Base-by-base conservation (phyloP, 2,888 invertebrate genomes). In the Cistogaster globosa region DNA sequence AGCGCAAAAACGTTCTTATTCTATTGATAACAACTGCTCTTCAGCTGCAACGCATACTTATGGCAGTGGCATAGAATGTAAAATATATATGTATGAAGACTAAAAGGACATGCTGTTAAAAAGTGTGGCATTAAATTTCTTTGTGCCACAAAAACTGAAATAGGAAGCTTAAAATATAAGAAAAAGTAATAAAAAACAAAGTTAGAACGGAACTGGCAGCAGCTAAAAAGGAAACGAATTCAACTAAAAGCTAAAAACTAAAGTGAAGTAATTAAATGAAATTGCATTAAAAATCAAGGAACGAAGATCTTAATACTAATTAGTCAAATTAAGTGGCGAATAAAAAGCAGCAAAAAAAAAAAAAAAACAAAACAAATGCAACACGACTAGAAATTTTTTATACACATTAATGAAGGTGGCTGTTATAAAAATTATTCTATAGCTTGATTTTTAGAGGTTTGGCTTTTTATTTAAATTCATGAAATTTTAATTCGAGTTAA, bases 241-340 rank as follows among this genome's bases (percentile, higher is more conserved):
- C 9, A 74, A 78, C 63, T 48, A 58, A 74, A 22, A 60, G 55
- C 26, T 14, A 20, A 45, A 76, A 79, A 68, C 62, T 75, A 63
- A 80, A 79, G 60, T 55, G 26, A 76, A 85, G 82, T 85, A 78
- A 82, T 85, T 82, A 85, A 85, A 85, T 55, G 58, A 63, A 51
- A 69, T 53, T 65, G n/a, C 72, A 74, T 16, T 38, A 67, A 65
- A 80, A 38, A 16, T n/a, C 45, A n/a, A 65, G 32, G 26, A 53
- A 20, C 20, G 22, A 45, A 68, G 48, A 42, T 74, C 32, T 60
- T 69, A 60, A 68, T 58, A 62, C 67, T 80, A 80, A 80, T 74
- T 80, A 80, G 74, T 53, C 67, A 74, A 80, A 74, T 67, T 80
- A 53, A 67, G 60, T 53, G 53, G 45, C 60, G 51, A 42, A 36